Conservation (phyloP, 1,140 invertebrate genomes). For the Calephelis virginiensis region DNA sequence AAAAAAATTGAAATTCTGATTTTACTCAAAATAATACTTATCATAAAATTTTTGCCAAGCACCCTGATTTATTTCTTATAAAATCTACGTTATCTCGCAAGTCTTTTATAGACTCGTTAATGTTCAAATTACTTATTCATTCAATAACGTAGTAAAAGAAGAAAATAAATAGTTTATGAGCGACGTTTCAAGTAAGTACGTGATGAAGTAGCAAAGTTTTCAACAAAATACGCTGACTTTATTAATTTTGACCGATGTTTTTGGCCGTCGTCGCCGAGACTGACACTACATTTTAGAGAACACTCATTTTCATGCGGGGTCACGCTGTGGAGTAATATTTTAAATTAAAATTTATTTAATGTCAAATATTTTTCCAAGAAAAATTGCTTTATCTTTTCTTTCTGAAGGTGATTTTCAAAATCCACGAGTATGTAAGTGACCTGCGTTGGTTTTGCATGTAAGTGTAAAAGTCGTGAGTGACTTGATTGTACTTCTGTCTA, state of each 20-base stretch:
- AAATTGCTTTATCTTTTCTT: background rate
- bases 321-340: slow-evolving; percentile 4
- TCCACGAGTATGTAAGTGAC: too few species aligned
- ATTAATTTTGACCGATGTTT: slow-evolving; percentile 8
- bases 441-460: too few species aligned
- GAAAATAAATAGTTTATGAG: background rate
- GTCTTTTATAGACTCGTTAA: too few species aligned
- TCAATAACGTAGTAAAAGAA: background rate
- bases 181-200: background rate
- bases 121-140: background rate
- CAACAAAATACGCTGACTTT: slow-evolving; percentile 3
- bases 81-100: too few species aligned
- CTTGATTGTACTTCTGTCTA: too few species aligned
- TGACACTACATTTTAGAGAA: slow-evolving; percentile 7
- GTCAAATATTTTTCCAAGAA: background rate
- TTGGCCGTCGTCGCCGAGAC: background rate
- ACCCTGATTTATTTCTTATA: too few species aligned
- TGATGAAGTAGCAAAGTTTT: slow-evolving; percentile 1
- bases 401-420: too few species aligned
- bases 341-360: slow-evolving; percentile 14
- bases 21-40: too few species aligned
- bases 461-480: too few species aligned
- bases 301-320: slow-evolving; percentile 9
- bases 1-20: too few species aligned
- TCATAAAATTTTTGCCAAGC: too few species aligned